A percentile compares a stretch with the other conserved stretches of the same genome.
Evolutionary conservation across 2,797 vertebrate species (phyloP).

Genomic region (Esox lucius): DNA sequence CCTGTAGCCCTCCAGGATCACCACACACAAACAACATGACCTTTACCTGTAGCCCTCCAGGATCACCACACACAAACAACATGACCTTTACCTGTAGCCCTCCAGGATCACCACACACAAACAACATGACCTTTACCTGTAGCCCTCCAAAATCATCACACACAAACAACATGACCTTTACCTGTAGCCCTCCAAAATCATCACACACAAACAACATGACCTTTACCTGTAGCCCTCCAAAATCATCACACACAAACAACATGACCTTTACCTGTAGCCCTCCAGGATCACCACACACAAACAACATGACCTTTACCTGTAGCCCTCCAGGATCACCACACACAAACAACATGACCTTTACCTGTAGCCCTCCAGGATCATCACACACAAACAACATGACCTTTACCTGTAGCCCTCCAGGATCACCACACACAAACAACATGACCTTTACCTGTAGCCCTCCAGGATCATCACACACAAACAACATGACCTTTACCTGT

Average conservation of each 20-base stretch:
- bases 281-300: conserved; percentile 26
- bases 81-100: conserved; percentile 29
- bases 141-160: conserved; percentile 17
- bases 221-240: conserved; percentile 48
- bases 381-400: conserved; percentile 36
- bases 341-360: conserved; percentile 42
- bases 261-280: conserved; percentile 52
- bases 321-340: conserved; percentile 40
- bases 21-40: too few species aligned
- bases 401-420: conserved; percentile 48
- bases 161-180: conserved; percentile 42
- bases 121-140: too few species aligned
- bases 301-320: conserved; percentile 44
- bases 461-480: conserved; percentile 26
- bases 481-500: conserved; percentile 44
- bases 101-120: too few species aligned
- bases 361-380: conserved; percentile 45
- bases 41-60: conserved; percentile 29
- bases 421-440: conserved; percentile 26
- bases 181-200: conserved; percentile 45
- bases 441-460: conserved; percentile 52
- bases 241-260: conserved; percentile 26
- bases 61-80: too few species aligned
- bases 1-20: too few species aligned
- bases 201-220: conserved; percentile 36